phyloP scores from a whole-genome alignment of 37 sponge, comb jelly and placozoan genomes.

The Amphimedon queenslandica region DNA sequence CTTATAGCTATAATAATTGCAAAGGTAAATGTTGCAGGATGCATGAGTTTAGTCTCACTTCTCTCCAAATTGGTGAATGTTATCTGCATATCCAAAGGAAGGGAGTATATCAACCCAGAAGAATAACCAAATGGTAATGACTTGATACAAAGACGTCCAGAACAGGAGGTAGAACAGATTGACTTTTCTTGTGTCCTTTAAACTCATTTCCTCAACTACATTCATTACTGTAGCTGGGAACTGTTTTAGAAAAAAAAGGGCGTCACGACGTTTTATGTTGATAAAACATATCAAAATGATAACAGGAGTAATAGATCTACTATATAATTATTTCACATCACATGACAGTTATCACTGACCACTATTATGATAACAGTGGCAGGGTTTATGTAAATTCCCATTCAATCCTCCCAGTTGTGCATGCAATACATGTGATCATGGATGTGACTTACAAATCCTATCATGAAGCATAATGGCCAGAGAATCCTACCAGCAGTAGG shows the following conservation, averaged over 20 bases:
- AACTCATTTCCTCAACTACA: constrained; percentile 65
- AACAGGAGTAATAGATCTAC: no score
- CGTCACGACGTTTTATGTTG: no score
- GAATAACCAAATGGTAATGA: constrained; percentile 27
- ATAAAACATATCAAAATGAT: no score
- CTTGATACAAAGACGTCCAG: constrained; percentile 65
- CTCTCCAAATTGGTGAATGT: constrained; percentile 49
- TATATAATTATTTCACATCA: no score
- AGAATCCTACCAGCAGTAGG: constrained; percentile 25
- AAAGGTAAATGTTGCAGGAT: background rate
- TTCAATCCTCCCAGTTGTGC: no score
- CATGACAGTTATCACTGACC: no score
- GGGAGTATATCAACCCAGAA: constrained; percentile 73
- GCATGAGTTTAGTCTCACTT: constrained; percentile 37
- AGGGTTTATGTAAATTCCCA: no score
- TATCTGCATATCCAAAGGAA: constrained; percentile 32
- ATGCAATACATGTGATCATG: no score
- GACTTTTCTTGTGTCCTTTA: constrained; percentile 49
- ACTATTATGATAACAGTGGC: no score
- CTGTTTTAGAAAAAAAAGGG: constrained; percentile 24
- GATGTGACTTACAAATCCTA: constrained; percentile 73
- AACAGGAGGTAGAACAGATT: constrained; percentile 67
- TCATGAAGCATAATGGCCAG: constrained; percentile 76
- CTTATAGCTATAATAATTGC: constrained; percentile 36
- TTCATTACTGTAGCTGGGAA: constrained; percentile 76